phyloP scores from a whole-genome alignment of 2,113 vertebrate genomes.

The Paradoxurus hermaphroditus region DNA sequence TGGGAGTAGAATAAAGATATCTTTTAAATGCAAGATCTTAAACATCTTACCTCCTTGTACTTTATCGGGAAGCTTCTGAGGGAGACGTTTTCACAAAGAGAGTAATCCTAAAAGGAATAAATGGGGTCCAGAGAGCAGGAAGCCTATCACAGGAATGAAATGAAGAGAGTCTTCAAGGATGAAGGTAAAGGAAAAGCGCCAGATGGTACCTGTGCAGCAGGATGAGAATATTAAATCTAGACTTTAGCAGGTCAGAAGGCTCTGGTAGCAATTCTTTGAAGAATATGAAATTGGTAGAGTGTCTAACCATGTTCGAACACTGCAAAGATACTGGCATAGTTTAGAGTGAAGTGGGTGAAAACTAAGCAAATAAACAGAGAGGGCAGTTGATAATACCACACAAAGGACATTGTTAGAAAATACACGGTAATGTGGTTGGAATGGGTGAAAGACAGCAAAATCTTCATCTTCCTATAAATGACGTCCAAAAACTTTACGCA shows the following conservation, averaged over 20 bases:
- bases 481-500: background rate
- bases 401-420: background rate
- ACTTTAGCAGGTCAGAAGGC: background rate
- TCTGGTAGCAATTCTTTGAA: background rate
- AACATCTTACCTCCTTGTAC: background rate
- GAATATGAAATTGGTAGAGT: background rate
- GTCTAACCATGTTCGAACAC: background rate
- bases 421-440: background rate
- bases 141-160: background rate
- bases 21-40: background rate
- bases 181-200: background rate
- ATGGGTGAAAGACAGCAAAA: background rate
- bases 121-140: background rate
- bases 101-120: background rate
- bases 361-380: background rate
- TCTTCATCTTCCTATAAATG: background rate
- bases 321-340: background rate
- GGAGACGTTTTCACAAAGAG: background rate
- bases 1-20: background rate
- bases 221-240: background rate
- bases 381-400: background rate
- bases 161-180: background rate
- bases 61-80: background rate
- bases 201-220: background rate
- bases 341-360: background rate